Percentiles rank a stretch among this genome's conserved stretches.
These are phyloP conservation scores for Halotydeus destructor DNA, from an alignment of 1,140 invertebrate species.

Conservation along the genomic window DNA sequence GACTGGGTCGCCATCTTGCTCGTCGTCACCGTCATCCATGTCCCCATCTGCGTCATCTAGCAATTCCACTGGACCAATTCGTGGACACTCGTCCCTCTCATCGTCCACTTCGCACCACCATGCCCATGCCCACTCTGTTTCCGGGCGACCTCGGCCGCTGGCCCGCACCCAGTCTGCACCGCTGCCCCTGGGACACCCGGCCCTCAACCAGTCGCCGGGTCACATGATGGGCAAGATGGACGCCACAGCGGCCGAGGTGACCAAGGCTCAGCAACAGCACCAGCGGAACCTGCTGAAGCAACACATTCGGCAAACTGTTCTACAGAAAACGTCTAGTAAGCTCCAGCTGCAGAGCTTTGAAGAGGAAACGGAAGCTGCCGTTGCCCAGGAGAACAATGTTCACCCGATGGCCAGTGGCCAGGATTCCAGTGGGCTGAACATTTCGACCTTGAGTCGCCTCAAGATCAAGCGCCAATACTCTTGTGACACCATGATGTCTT, in stretches of 20 bases:
- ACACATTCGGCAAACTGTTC: constrained; percentile 69
- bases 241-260: constrained; percentile 36
- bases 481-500: background rate
- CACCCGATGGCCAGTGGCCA: constrained; percentile 22
- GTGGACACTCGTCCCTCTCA: too few relatives aligned
- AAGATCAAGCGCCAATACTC: constrained; percentile 7
- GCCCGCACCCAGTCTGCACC: constrained; percentile 82
- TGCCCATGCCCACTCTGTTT: too few relatives aligned
- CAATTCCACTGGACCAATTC: too few relatives aligned
- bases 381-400: constrained; percentile 30
- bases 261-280: constrained; percentile 33
- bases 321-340: constrained; percentile 48
- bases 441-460: too few relatives aligned
- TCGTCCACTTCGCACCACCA: too few relatives aligned
- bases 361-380: constrained; percentile 33
- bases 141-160: too few relatives aligned
- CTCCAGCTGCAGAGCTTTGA: constrained; percentile 38
- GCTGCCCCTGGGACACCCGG: constrained; percentile 75
- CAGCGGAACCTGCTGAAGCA: constrained; percentile 50
- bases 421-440: too few relatives aligned
- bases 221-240: constrained; percentile 10
- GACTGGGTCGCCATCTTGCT: too few relatives aligned
- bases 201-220: constrained; percentile 40
- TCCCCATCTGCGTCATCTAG: too few relatives aligned
- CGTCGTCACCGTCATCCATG: too few relatives aligned